Percentiles rank a stretch among this genome's conserved stretches.
These are phyloP conservation scores for Platorchestia sp. DNA, from an alignment of 1,140 invertebrate genomes.

Conservation along the genomic window DNA sequence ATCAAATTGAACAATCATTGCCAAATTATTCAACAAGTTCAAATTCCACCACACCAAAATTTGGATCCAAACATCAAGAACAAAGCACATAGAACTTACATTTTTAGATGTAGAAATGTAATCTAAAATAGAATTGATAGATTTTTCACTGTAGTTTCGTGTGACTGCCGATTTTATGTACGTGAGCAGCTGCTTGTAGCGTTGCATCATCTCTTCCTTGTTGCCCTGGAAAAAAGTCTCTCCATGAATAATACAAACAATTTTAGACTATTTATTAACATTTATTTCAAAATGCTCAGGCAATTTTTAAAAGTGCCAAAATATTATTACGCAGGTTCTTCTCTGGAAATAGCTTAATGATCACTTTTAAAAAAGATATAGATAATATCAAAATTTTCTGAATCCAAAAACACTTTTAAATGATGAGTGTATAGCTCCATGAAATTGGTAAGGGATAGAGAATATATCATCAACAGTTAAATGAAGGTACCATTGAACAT, in stretches of 20 bases:
- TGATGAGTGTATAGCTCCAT: too few relatives aligned
- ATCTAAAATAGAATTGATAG: slow-evolving; percentile 99
- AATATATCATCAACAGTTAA: too few relatives aligned
- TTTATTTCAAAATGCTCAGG: too few relatives aligned
- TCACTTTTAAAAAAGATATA: too few relatives aligned
- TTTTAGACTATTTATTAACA: not conserved
- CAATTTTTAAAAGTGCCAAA: too few relatives aligned
- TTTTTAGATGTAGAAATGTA: slow-evolving; percentile 99
- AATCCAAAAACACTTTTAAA: too few relatives aligned
- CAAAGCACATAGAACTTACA: slow-evolving; percentile 75
- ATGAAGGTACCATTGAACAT: too few relatives aligned
- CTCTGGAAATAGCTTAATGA: too few relatives aligned
- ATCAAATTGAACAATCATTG: not conserved
- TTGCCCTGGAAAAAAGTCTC: slow-evolving; percentile 79
- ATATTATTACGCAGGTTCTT: too few relatives aligned
- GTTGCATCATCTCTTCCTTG: slow-evolving; percentile 96
- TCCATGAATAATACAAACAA: slow-evolving; percentile 9
- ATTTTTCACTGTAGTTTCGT: slow-evolving; percentile 99
- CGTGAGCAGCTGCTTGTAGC: slow-evolving; percentile 96
- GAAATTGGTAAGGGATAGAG: too few relatives aligned
- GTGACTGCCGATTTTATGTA: slow-evolving; percentile 99
- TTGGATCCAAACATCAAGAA: too few relatives aligned
- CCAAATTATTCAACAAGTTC: not conserved
- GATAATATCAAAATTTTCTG: too few relatives aligned
- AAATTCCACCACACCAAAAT: not conserved